Conservation (phyloP, 1,140 invertebrate species). For the Tetragnatha versicolor region DNA sequence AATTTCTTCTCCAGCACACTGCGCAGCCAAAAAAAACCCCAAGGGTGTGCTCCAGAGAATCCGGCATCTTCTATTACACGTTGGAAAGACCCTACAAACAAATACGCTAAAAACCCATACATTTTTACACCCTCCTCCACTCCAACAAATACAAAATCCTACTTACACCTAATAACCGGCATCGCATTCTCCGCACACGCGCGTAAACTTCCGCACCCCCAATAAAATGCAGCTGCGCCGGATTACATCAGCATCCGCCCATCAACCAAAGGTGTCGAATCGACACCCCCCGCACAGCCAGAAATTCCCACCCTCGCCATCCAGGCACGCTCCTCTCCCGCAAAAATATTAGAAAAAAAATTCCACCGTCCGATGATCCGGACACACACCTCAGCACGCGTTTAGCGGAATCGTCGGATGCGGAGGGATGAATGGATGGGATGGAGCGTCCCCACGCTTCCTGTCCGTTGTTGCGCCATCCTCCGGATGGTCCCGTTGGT, state of each 20-base stretch:
- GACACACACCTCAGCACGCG: not conserved
- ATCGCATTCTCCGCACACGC: not conserved
- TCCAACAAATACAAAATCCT: too few relatives aligned
- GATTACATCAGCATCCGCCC: too few relatives aligned
- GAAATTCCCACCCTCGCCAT: not conserved
- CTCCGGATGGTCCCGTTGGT: too few relatives aligned
- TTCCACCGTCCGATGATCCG: not conserved
- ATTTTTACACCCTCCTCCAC: too few relatives aligned
- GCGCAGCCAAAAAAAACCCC: too few relatives aligned
- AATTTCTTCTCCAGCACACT: too few relatives aligned
- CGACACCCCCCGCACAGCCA: not conserved
- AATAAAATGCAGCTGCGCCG: too few relatives aligned
- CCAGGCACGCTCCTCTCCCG: not conserved
- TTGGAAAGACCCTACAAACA: too few relatives aligned
- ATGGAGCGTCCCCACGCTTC: slow-evolving; percentile 16
- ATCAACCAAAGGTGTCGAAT: not conserved
- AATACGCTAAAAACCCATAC: too few relatives aligned
- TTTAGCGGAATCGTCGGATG: not conserved
- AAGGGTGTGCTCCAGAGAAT: too few relatives aligned
- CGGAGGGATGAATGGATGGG: not conserved
- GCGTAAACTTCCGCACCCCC: not conserved
- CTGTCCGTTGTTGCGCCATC: slow-evolving; percentile 38
- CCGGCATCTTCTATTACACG: too few relatives aligned
- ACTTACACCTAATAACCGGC: too few relatives aligned
- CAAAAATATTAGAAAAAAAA: not conserved